Evolutionary conservation across 2,113 vertebrate species (phyloP), one percentile per base, ranked within the genome.

Genomic region (Peromyscus maniculatus): DNA sequence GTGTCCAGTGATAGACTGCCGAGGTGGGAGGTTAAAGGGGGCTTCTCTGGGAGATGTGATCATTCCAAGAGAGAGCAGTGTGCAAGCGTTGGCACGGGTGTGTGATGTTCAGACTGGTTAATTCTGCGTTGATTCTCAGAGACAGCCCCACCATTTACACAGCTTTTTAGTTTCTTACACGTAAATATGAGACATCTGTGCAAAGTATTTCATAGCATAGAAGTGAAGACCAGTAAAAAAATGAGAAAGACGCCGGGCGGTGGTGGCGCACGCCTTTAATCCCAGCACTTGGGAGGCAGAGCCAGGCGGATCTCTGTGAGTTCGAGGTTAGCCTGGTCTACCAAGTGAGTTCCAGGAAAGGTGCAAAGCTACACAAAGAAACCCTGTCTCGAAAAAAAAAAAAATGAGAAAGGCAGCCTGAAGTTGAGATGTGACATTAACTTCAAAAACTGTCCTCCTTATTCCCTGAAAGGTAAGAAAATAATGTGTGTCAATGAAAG

Each of bases 121-220:
- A 83, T n/a, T 22, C 43, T 82, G 28, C 19, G 13, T 1, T 8
- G 9, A 93, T 69, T 19, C 2, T 33, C 13, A n/a, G 7, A 21
- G 36, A n/a, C 49, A 36, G 31, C 66, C 19, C 9, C 11, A 84
- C 39, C 43, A 55, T 2, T 10, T 26, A 94, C n/a, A 80, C 36
- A 77, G 11, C 12, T 80, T 89, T 57, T 86, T 46, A 87, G 79
- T 46, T 33, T 36, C 49, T 49, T 7, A 86, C 24, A 55, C 11
- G 59, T 91, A 93, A 95, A 39, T n/a, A 12, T 74, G 64, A 94
- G 59, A 39, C 16, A 75, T 79, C 89, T 80, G 43, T 69, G 22
- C 22, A 77, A 95, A 96, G 26, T 4, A 86, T 17, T 71, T 71
- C 26, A 5, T 87, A 96, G 69, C 28, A 66, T 13, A 80, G 67